Evolutionary conservation across 2,113 vertebrate genomes (phyloP).

Genomic region (Lucifuga dentata): DNA sequence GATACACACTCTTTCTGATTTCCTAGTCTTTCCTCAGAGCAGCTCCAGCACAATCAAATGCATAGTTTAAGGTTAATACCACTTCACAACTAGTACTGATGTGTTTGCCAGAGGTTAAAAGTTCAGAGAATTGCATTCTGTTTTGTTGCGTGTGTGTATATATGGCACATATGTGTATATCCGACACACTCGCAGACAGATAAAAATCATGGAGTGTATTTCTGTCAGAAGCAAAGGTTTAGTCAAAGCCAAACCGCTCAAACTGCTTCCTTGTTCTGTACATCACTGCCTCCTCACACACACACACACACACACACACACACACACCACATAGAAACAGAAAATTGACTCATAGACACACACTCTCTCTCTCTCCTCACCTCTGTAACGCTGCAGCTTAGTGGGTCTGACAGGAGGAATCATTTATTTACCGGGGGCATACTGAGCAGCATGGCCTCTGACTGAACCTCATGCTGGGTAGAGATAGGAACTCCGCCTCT

Average conservation of each 20-base stretch:
- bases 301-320: not conserved
- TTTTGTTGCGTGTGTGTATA: not conserved
- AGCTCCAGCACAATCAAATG: slow-evolving; percentile 21
- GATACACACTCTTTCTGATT: slow-evolving; percentile 9
- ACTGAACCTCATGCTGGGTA: slow-evolving; percentile 48
- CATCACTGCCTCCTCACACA: slow-evolving; percentile 6
- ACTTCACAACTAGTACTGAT: slow-evolving; percentile 13
- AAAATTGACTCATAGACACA: slow-evolving; percentile 22
- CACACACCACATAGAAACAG: not conserved
- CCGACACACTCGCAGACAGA: slow-evolving; percentile 46
- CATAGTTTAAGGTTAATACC: slow-evolving; percentile 36
- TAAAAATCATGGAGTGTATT: slow-evolving; percentile 29
- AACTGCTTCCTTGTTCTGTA: slow-evolving; percentile 10
- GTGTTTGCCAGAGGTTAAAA: slow-evolving; percentile 16
- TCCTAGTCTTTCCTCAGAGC: not conserved
- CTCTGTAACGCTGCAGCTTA: slow-evolving; percentile 33
- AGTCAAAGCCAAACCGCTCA: slow-evolving; percentile 8
- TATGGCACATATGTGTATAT: slow-evolving; percentile 14
- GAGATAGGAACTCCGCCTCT: slow-evolving; percentile 38
- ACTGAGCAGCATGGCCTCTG: slow-evolving; percentile 51
- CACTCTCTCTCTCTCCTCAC: not conserved
- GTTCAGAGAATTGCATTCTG: slow-evolving; percentile 10
- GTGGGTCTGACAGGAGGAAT: slow-evolving; percentile 58
- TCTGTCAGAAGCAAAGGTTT: slow-evolving; percentile 22
- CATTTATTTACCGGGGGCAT: slow-evolving; percentile 62